A percentile compares a stretch with the other conserved stretches of the same genome.
Conservation (phyloP, 2,888 invertebrate species). For the Hemaris fuciformis region DNA sequence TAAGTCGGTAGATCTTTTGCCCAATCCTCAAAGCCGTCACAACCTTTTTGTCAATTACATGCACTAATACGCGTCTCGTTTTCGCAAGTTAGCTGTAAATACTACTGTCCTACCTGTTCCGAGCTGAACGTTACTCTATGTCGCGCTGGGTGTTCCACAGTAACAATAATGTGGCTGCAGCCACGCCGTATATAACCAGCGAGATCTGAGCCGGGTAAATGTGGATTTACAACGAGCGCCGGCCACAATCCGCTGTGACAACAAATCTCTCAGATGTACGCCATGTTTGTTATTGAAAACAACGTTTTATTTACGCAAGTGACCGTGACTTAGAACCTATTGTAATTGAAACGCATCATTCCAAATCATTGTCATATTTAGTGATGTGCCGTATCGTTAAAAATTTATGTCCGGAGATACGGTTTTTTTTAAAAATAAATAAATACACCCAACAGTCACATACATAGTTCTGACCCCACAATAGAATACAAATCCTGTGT, state of each 20-base stretch:
- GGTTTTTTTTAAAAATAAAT: too few species aligned
- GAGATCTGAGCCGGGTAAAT: constrained; percentile 22
- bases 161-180: constrained; percentile 54
- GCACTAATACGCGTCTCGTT: too few species aligned
- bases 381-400: too few species aligned
- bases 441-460: too few species aligned
- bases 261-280: constrained; percentile 34
- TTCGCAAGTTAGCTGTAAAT: too few species aligned
- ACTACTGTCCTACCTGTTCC: constrained; percentile 22
- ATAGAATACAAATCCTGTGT: too few species aligned
- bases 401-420: too few species aligned
- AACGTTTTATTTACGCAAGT: constrained; percentile 15
- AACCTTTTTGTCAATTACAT: too few species aligned
- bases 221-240: constrained; percentile 36
- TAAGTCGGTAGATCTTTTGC: too few species aligned
- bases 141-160: constrained; percentile 28
- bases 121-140: constrained; percentile 30
- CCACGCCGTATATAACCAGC: constrained; percentile 36
- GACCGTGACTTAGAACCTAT: not conserved
- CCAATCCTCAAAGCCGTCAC: too few species aligned
- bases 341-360: not conserved
- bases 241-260: constrained; percentile 46
- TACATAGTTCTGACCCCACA: too few species aligned
- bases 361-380: too few species aligned
- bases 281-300: constrained; percentile 42